Evolutionary conservation across 2,113 vertebrate genomes (phyloP).

Genomic region (Delphinus delphis): DNA sequence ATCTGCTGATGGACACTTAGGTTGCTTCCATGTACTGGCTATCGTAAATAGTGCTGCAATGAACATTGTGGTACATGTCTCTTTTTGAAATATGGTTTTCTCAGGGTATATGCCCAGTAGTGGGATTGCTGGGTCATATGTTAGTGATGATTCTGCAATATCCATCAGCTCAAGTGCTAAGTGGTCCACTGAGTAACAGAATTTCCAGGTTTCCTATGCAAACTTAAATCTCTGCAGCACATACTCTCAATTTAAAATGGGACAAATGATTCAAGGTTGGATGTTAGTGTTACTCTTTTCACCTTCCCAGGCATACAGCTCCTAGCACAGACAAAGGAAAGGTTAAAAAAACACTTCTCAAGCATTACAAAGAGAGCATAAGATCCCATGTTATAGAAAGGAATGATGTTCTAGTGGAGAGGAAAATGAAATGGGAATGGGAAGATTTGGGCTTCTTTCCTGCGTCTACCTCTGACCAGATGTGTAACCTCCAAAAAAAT

Average conservation of each 20-base stretch:
- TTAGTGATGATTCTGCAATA: neutral
- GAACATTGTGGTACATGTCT: too few species aligned
- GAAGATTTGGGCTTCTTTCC: neutral
- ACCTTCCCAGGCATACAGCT: neutral
- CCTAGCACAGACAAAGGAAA: neutral
- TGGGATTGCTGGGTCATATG: too few species aligned
- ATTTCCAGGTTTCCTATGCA: neutral
- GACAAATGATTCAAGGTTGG: neutral
- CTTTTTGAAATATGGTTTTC: too few species aligned
- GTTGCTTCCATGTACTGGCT: too few species aligned
- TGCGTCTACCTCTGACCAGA: neutral
- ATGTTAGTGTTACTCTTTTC: neutral
- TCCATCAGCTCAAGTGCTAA: neutral
- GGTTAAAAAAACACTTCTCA: neutral
- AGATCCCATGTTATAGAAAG: neutral
- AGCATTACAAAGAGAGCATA: neutral
- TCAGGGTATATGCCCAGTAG: too few species aligned
- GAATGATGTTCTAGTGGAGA: neutral
- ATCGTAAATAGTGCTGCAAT: too few species aligned
- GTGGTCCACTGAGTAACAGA: neutral
- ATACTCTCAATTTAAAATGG: neutral
- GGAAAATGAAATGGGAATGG: neutral
- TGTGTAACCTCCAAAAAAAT: neutral
- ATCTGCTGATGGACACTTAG: too few species aligned
- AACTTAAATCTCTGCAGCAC: neutral